A percentile compares a stretch with the other conserved stretches of the same genome.
Evolutionary conservation across 2,888 invertebrate genomes (phyloP).

Genomic region (Empis livida): DNA sequence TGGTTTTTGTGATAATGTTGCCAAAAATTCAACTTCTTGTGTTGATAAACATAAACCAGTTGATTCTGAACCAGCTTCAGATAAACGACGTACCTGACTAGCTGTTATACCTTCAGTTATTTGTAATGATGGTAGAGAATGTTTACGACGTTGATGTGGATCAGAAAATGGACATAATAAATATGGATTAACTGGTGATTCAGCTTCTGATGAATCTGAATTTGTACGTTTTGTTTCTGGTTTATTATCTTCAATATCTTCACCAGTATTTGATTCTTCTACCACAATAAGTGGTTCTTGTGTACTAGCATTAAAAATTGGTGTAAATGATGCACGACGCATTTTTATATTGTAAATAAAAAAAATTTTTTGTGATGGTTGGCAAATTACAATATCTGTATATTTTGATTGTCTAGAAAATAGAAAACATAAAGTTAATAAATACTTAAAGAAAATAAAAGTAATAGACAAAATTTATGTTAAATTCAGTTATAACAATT

Average conservation of each 20-base stretch:
- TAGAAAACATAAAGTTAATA: too few relatives aligned
- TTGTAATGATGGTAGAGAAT: constrained; percentile 71
- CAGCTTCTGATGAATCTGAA: constrained; percentile 50
- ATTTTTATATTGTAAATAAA: constrained; percentile 29
- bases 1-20: constrained; percentile 65
- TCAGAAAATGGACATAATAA: constrained; percentile 70
- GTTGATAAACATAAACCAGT: constrained; percentile 50
- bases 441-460: too few relatives aligned
- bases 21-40: constrained; percentile 71
- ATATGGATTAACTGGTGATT: constrained; percentile 70
- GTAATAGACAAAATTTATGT: too few relatives aligned
- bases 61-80: constrained; percentile 63
- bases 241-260: constrained; percentile 52
- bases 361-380: too few relatives aligned
- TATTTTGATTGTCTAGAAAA: too few relatives aligned
- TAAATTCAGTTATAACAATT: too few relatives aligned
- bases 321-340: constrained; percentile 57
- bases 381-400: too few relatives aligned
- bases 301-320: constrained; percentile 41
- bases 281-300: constrained; percentile 74
- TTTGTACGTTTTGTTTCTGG: constrained; percentile 36
- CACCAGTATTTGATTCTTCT: constrained; percentile 57
- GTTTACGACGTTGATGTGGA: constrained; percentile 59
- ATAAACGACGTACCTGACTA: constrained; percentile 70
- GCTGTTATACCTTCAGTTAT: constrained; percentile 78